Conservation (phyloP, 1,140 invertebrate species). For the Drosophila nigrodunni region DNA sequence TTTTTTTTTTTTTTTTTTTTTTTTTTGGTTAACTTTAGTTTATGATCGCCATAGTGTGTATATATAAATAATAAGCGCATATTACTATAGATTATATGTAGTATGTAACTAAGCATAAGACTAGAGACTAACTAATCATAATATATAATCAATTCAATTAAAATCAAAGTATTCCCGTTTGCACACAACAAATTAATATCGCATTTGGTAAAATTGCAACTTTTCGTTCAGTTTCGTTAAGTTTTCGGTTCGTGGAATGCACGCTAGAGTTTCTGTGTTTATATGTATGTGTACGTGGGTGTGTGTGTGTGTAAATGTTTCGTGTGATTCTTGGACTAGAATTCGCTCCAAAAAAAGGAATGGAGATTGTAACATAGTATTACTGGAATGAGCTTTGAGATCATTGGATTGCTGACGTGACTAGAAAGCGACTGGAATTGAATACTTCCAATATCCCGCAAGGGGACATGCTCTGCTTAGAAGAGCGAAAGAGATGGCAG, state of each 20-base stretch:
- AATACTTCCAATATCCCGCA: background rate
- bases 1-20: background rate
- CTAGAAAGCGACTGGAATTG: constrained; percentile 23
- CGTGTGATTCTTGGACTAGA: constrained; percentile 30
- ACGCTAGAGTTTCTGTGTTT: constrained; percentile 3
- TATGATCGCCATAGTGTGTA: constrained; percentile 18
- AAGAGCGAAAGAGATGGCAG: background rate
- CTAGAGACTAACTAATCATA: constrained; percentile 62
- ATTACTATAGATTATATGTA: constrained; percentile 44
- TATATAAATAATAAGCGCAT: constrained; percentile 53
- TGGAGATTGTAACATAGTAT: background rate
- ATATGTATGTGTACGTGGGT: constrained; percentile 14
- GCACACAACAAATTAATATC: constrained; percentile 74
- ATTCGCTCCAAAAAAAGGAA: background rate
- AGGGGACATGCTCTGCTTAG: background rate
- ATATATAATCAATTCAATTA: constrained; percentile 53
- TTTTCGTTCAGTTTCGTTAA: constrained; percentile 32
- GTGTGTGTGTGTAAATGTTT: constrained; percentile 7
- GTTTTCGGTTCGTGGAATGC: constrained; percentile 26
- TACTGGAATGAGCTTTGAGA: constrained; percentile 47
- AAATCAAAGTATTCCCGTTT: constrained; percentile 72
- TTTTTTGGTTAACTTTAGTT: constrained; percentile 15
- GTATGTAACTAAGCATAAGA: constrained; percentile 43
- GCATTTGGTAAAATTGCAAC: constrained; percentile 59
- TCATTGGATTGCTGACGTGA: constrained; percentile 43